Evolutionary conservation across 1,140 invertebrate species (phyloP), one percentile per base, ranked within the genome.

Genomic region (Eurosta solidaginis): DNA sequence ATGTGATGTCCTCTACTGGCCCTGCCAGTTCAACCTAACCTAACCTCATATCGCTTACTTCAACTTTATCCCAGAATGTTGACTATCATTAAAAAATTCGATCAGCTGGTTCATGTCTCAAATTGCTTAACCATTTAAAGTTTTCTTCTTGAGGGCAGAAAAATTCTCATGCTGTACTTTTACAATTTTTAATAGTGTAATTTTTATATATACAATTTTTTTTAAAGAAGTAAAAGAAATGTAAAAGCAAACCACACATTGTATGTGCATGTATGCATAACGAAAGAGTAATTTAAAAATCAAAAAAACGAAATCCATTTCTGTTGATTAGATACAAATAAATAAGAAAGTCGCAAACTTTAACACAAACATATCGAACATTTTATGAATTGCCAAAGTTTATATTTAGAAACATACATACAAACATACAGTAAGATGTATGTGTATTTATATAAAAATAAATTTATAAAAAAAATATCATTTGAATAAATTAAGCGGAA

Each of bases 341-440:
- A 20, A n/a, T 40, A 40, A 68, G 59, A 68, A 68, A 68, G 59
- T 68, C 59, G 36, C 40, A 68, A 68, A 68, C 33, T 40, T 40
- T 17, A 68, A 40, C 59, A 59, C 25, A 68, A 40, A 68, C 59
- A 68, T 68, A 68, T 68, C 59, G 59, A 68, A 68, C 59, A 68
- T 68, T 68, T 68, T 68, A 68, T 68, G 59, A 36, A 68, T 68
- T 68, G 59, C 59, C 59, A 68, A 68, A 68, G 59, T 40, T 68
- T 68, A 40, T 68, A 68, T 33, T 68, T 40, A 68, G 17, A 68
- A 40, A 68, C 33, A 40, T 40, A 68, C 33, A 68, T 68, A 68
- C 33, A 40, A 40, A 68, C 10, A 52, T 52, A 6, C 4, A 20
- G 20, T 33, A 29, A 10, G 36, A 27, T 20, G n/a, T 20, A 36